phyloP scores from a whole-genome alignment of 2,797 vertebrate species.

The Leptodactylus fallax region DNA sequence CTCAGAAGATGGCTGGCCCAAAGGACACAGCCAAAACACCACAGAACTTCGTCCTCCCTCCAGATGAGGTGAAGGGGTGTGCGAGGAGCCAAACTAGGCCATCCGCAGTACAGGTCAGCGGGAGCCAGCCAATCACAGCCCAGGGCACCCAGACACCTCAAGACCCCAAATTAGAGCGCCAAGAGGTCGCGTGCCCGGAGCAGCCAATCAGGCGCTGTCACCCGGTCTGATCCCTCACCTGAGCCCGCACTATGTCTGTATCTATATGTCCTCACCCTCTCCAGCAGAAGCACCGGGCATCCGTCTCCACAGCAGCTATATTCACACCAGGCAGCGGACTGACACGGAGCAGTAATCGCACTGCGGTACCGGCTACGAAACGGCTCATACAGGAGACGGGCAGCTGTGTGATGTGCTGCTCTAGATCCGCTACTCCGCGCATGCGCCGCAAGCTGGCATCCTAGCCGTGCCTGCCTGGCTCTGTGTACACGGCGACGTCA shows the following conservation, averaged over 20 bases:
- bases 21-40: no score
- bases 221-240: not conserved
- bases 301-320: not conserved
- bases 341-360: not conserved
- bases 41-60: not conserved
- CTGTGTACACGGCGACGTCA: slow-evolving; percentile 45
- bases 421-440: slow-evolving; percentile 55
- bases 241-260: not conserved
- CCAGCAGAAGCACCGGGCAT: not conserved
- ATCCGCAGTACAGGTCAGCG: not conserved
- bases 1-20: not conserved
- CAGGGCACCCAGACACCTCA: not conserved
- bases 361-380: not conserved
- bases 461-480: slow-evolving; percentile 6
- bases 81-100: not conserved
- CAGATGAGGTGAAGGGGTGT: not conserved
- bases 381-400: not conserved
- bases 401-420: slow-evolving; percentile 31
- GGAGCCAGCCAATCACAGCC: slow-evolving; percentile 29
- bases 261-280: not conserved
- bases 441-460: slow-evolving; percentile 34
- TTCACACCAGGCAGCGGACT: not conserved
- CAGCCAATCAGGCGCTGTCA: slow-evolving; percentile 31
- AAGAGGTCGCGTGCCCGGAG: not conserved
- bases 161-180: slow-evolving; percentile 7